phyloP scores from a whole-genome alignment of 2,113 vertebrate genomes.

The Prionailurus viverrinus region DNA sequence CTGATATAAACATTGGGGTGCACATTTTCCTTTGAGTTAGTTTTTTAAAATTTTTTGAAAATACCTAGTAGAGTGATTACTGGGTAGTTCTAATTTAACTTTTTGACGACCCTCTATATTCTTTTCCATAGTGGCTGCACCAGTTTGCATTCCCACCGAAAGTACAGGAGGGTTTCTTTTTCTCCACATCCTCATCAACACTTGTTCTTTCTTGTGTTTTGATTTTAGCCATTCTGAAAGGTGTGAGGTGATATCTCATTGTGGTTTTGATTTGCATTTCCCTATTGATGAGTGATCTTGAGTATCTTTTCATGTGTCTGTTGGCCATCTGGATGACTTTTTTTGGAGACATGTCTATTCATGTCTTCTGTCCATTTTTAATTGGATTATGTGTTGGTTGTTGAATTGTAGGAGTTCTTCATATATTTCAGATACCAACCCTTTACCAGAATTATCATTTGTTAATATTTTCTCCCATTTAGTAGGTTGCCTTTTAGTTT shows the following conservation, averaged over 20 bases:
- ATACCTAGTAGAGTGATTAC: background rate
- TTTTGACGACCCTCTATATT: background rate
- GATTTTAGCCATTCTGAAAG: background rate
- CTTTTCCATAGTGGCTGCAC: background rate
- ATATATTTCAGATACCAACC: background rate
- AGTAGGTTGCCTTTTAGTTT: background rate
- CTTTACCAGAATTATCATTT: background rate
- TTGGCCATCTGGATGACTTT: background rate
- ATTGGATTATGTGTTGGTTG: background rate
- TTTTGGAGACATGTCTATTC: background rate
- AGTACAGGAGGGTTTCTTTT: background rate
- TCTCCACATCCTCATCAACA: background rate
- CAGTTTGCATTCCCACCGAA: background rate
- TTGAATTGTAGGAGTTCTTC: background rate
- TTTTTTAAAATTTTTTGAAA: background rate
- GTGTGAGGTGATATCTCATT: background rate
- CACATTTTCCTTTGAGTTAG: background rate
- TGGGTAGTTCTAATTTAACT: background rate
- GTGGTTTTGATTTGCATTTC: background rate
- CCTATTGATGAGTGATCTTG: background rate
- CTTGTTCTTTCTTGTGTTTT: background rate
- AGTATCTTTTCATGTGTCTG: background rate
- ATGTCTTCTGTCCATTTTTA: background rate
- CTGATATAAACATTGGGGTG: background rate
- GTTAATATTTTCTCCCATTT: background rate